phyloP scores from a whole-genome alignment of 2,797 vertebrate species.

The Odontamblyopus rebecca region DNA sequence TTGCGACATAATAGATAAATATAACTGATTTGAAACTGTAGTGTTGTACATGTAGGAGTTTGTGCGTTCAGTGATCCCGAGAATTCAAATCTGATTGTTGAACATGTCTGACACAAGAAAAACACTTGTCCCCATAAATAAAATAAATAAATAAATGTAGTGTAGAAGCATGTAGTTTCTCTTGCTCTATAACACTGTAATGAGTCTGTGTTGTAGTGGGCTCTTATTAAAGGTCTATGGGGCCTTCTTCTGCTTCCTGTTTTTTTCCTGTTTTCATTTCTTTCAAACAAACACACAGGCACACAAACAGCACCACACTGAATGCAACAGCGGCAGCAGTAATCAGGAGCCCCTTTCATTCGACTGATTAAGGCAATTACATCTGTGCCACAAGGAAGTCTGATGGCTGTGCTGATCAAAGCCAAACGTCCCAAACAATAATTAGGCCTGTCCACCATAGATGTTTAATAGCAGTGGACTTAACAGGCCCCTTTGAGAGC shows the following conservation, averaged over 20 bases:
- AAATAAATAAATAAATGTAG: too few relatives aligned
- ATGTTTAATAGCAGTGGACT: slow-evolving; percentile 47
- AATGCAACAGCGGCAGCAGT: slow-evolving; percentile 41
- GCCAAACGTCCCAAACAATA: slow-evolving; percentile 36
- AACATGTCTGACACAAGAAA: too few relatives aligned
- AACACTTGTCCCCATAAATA: too few relatives aligned
- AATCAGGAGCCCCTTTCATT: slow-evolving; percentile 54
- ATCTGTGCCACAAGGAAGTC: slow-evolving; percentile 54
- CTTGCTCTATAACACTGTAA: not conserved
- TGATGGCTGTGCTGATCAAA: slow-evolving; percentile 67
- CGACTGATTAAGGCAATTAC: slow-evolving; percentile 59
- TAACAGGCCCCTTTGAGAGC: slow-evolving; percentile 40
- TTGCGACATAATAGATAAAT: too few relatives aligned
- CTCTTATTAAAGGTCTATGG: slow-evolving; percentile 12
- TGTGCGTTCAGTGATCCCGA: too few relatives aligned
- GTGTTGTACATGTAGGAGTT: too few relatives aligned
- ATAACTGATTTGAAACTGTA: too few relatives aligned
- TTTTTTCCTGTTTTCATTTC: slow-evolving; percentile 32
- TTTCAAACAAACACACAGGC: slow-evolving; percentile 26
- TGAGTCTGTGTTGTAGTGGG: not conserved
- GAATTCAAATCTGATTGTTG: too few relatives aligned
- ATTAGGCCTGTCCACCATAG: slow-evolving; percentile 43
- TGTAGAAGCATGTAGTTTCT: not conserved
- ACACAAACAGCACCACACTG: slow-evolving; percentile 30
- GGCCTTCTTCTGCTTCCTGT: slow-evolving; percentile 57